Base-by-base conservation (phyloP, 2,888 invertebrate genomes). In the Synergus laeviventris region DNA sequence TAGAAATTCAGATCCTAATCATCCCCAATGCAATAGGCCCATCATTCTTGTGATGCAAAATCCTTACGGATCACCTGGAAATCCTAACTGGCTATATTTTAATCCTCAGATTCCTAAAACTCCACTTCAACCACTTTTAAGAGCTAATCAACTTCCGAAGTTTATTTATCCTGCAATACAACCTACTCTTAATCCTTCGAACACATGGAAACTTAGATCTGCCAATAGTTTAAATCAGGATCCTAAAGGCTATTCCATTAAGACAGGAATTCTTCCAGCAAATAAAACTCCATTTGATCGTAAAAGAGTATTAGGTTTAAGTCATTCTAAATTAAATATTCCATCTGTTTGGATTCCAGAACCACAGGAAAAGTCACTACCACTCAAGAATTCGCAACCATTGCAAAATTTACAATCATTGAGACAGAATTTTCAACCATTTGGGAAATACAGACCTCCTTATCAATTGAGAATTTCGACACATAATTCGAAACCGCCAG, bases 11-110 rank as follows among this genome's bases (percentile, higher is more conserved):
- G 18, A 60, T 18, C 9, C 31, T 16, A 21, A 21, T 21, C 38
- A 74, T n/a, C 5, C 70, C 11, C 56, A 79, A 14, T 80, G 80
- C 59, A 78, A 70, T 16, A 60, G 76, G 18, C 79, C 81, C 16
- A 78, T 81, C 21, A 66, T 82, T 60, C 38, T 81, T 39, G 56
- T 82, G 54, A n/a, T 82, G 36, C 74, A 59, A 11, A 64, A 75
- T 74, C 73, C 31, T 1, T 49, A 76, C 31, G 9, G 16, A 49
- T 21, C 45, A n/a, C 24, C 39, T 39, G 36, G 11, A 8, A 12
- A 5, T 31, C 64, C 64, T 9, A 56, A 56, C 21, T 56, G 18
- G 12, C 4, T 21, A 21, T 21, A 11, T 21, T 21, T 56, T 18
- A 56, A 21, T 18, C 56, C 56, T 56, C 21, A 56, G 56, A 18